Evolutionary conservation across 2,888 invertebrate genomes (phyloP), one percentile per base, ranked within the genome.

Genomic region (Frankliniella fusca): DNA sequence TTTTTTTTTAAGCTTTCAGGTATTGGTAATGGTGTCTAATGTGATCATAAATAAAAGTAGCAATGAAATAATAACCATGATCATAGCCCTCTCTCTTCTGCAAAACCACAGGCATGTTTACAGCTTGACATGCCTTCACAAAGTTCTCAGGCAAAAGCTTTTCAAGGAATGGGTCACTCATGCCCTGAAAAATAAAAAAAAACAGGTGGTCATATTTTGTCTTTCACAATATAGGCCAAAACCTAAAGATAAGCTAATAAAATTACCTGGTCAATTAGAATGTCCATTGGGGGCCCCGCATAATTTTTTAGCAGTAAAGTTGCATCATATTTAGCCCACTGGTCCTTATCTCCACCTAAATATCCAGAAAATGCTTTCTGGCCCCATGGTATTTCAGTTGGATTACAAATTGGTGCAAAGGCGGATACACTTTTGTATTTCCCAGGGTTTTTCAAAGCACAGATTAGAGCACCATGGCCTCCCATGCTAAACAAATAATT

Each of bases 401-500:
- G 98, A 88, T 98, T 97, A 85, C 94, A 93, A 86, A 99, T 97
- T 0, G 99, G 98, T 7, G 99, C 93, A 90, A 99, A 98, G 9
- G 97, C 97, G 84, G 98, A 97, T 0, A 97, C 97, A 12, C 94
- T 93, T 86, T 92, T 92, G 88, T 95, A 99, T 83, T 94, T 89
- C 20, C 95, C 95, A 15, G 98, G 98, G 88, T 97, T 97, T 88
- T 96, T 95, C 79, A 99, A 88, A 9, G 95, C 94, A 86, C 95
- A 94, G 82, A 97, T 93, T 80, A 99, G 88, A 23, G 98, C 98
- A 50, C 99, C 99, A 89, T 99, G 98, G 48, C 99, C 99, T 83
- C 99, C 99, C 99, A 99, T 99, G 87, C 98, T 97, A 87, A 91
- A 90, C 84, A 81, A 81, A 49, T 81, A 28, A 48, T 76, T 82